A percentile compares a stretch with the other conserved stretches of the same genome.
Evolutionary conservation across 2,797 vertebrate genomes (phyloP).

Genomic region (Centroberyx gerrardi): DNA sequence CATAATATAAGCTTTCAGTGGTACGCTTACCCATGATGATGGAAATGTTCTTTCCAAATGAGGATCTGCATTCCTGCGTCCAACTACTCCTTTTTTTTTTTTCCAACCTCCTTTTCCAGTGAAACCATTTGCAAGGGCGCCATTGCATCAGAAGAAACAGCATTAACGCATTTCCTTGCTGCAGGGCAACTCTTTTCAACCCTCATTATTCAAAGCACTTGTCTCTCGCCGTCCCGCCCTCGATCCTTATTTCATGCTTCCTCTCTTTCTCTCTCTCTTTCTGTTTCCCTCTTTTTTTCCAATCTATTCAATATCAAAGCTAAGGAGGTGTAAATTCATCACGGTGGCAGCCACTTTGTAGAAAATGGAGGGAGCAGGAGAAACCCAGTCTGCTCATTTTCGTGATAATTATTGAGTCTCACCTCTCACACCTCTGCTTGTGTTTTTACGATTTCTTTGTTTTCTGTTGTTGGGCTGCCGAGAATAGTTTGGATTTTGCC

Average conservation of each 20-base stretch:
- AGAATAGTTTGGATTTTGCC: conserved; percentile 8
- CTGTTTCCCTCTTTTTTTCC: conserved; percentile 18
- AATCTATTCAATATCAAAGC: conserved; percentile 41
- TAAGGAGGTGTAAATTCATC: conserved; percentile 58
- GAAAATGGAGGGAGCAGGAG: conserved; percentile 27
- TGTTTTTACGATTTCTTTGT: neutral
- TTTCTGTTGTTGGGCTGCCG: neutral
- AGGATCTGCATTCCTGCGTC: conserved; percentile 1
- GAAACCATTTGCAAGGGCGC: conserved; percentile 8
- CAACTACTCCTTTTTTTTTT: neutral
- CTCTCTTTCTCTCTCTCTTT: conserved; percentile 3
- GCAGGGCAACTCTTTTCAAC: conserved; percentile 54
- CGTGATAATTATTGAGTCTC: conserved; percentile 23
- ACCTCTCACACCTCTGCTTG: conserved; percentile 8
- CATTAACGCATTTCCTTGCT: conserved; percentile 45
- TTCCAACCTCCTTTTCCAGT: neutral
- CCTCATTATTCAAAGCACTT: conserved; percentile 63
- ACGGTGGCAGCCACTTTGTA: conserved; percentile 40
- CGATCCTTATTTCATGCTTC: conserved; percentile 53
- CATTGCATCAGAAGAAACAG: conserved; percentile 24
- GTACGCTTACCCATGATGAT: no score
- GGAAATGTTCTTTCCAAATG: neutral
- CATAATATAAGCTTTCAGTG: no score
- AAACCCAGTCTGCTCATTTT: conserved; percentile 22
- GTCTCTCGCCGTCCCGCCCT: conserved; percentile 39